phyloP scores from a whole-genome alignment of 2,113 vertebrate species.

The Collichthys lucidus region DNA sequence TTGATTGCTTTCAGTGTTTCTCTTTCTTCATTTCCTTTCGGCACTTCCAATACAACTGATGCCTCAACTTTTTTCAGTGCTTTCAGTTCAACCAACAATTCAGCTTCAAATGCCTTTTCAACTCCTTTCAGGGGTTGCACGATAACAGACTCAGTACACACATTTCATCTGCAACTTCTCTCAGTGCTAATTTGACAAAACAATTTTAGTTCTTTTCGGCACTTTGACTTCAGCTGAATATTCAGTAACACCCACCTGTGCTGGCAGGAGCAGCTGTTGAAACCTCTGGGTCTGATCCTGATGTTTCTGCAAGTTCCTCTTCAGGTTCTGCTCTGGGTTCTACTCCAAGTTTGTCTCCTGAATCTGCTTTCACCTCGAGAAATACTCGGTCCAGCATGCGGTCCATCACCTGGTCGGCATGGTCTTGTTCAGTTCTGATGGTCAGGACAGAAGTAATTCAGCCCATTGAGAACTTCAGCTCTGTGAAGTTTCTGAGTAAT shows the following conservation, averaged over 20 bases:
- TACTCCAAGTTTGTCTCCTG: background rate
- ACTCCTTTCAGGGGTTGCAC: background rate
- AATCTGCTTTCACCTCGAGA: background rate
- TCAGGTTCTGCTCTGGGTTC: background rate
- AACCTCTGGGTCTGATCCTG: background rate
- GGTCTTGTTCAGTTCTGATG: conserved; percentile 28
- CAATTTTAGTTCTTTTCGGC: background rate
- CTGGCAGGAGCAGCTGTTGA: background rate
- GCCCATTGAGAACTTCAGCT: conserved; percentile 34
- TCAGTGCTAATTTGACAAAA: background rate
- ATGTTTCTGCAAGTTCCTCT: background rate
- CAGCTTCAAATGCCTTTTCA: background rate
- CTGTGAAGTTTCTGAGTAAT: conserved; percentile 34
- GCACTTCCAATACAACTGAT: background rate
- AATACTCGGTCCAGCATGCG: conserved; percentile 39
- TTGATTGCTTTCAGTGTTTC: background rate
- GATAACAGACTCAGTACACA: background rate
- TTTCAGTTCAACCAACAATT: background rate
- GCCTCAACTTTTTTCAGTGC: background rate
- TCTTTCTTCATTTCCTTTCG: background rate
- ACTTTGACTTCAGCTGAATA: background rate
- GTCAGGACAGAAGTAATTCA: background rate
- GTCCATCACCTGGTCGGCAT: conserved; percentile 34
- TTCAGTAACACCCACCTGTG: background rate
- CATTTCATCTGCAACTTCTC: background rate